Conservation (phyloP, 2,797 vertebrate genomes). For the Gymnothorax reevesii region DNA sequence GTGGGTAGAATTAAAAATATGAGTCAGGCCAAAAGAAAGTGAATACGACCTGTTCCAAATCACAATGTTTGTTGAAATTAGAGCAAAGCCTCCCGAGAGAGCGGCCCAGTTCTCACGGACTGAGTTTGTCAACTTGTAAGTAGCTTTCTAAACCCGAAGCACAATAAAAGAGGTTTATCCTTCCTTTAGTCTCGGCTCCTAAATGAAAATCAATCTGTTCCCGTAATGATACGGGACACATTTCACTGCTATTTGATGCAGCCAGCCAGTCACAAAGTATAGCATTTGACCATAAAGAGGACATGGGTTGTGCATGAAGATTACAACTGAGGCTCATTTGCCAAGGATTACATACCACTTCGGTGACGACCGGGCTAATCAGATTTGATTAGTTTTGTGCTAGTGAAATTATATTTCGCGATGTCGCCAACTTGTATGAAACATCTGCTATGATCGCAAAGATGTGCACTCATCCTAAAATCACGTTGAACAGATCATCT, state of each 20-base stretch:
- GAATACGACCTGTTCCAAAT: background rate
- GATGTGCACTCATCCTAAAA: no score
- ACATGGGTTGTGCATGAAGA: background rate
- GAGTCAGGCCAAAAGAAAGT: background rate
- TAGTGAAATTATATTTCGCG: no score
- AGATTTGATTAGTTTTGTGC: no score
- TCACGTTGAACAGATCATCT: no score
- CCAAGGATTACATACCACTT: background rate
- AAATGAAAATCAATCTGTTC: background rate
- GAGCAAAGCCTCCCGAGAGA: background rate
- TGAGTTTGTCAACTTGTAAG: background rate
- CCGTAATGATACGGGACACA: background rate
- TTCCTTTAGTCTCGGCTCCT: background rate
- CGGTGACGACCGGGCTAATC: no score
- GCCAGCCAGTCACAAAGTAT: background rate
- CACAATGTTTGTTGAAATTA: background rate
- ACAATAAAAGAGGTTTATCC: background rate
- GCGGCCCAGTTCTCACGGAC: background rate
- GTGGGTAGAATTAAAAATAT: background rate
- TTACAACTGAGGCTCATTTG: background rate
- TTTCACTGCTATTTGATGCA: background rate
- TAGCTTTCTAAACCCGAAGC: background rate
- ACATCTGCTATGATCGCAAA: no score
- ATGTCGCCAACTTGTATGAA: no score
- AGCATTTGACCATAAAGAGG: background rate